A percentile compares a stretch with the other conserved stretches of the same genome.
phyloP scores from a whole-genome alignment of 2,113 vertebrate species.

The Psilopsiagon aymara region DNA sequence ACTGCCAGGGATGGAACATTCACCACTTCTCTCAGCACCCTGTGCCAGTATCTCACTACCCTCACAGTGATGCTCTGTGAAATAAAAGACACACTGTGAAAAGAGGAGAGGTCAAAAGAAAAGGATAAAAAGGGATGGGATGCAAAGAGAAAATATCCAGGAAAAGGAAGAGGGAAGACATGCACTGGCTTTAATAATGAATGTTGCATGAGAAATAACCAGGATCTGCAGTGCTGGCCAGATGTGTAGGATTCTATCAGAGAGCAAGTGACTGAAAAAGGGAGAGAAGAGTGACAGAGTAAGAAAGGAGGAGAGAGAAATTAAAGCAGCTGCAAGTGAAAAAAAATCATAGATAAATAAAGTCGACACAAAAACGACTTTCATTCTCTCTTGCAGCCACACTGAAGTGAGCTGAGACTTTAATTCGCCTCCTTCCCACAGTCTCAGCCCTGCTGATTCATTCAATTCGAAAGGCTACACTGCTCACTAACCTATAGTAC shows the following conservation, averaged over 20 bases:
- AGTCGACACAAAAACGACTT: neutral
- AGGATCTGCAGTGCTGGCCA: neutral
- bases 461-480: neutral
- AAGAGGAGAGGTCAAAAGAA: neutral
- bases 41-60: neutral
- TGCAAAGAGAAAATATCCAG: neutral
- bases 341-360: constrained; percentile 54
- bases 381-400: constrained; percentile 20
- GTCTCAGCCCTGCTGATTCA: neutral
- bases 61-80: neutral
- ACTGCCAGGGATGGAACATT: neutral
- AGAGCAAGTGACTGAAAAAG: neutral
- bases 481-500: neutral
- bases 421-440: constrained; percentile 43
- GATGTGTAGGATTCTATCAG: neutral
- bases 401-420: constrained; percentile 4
- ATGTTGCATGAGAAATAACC: neutral
- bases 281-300: neutral
- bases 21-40: neutral
- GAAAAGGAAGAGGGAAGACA: neutral
- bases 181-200: neutral
- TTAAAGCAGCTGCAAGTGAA: neutral
- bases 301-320: neutral
- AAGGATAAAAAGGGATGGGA: neutral
- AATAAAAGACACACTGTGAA: neutral